phyloP scores from a whole-genome alignment of 92 coral and sea anemone species.

The Pocillopora meandrina region DNA sequence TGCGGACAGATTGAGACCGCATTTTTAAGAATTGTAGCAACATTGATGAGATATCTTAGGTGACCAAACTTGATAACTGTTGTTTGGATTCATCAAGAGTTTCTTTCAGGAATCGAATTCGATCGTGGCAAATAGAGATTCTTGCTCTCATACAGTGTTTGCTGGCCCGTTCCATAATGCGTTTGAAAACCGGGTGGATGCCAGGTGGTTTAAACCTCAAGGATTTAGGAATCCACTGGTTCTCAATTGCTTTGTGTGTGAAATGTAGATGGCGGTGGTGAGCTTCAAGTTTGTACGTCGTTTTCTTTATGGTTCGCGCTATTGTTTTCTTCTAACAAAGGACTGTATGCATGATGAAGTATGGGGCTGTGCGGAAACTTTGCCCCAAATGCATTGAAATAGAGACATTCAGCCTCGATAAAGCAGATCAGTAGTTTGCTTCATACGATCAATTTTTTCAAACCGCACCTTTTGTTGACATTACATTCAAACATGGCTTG shows the following conservation, averaged over 20 bases:
- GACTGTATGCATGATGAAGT: too few relatives aligned
- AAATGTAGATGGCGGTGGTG: conserved; percentile 8
- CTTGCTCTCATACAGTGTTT: conserved; percentile 40
- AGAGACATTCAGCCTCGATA: conserved; percentile 63
- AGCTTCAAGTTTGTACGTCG: conserved; percentile 22
- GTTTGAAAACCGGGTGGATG: conserved; percentile 36
- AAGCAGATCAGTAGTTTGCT: conserved; percentile 42
- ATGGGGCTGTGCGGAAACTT: too few relatives aligned
- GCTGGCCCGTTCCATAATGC: conserved; percentile 47
- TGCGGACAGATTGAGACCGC: too few relatives aligned
- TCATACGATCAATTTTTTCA: conserved; percentile 57
- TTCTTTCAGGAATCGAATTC: background rate
- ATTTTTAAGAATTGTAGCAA: too few relatives aligned
- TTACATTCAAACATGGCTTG: conserved; percentile 93
- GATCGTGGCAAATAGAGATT: conserved; percentile 32
- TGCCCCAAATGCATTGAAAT: conserved; percentile 47
- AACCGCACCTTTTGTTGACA: conserved; percentile 81
- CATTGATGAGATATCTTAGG: background rate
- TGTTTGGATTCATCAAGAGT: background rate
- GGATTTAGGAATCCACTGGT: background rate
- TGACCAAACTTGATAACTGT: background rate
- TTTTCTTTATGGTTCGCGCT: conserved; percentile 18
- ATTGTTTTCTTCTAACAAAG: too few relatives aligned
- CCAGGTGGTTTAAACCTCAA: conserved; percentile 38
- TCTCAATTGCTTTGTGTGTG: background rate